Conservation (phyloP, 1,140 invertebrate genomes). For the Drosophila dunni region DNA sequence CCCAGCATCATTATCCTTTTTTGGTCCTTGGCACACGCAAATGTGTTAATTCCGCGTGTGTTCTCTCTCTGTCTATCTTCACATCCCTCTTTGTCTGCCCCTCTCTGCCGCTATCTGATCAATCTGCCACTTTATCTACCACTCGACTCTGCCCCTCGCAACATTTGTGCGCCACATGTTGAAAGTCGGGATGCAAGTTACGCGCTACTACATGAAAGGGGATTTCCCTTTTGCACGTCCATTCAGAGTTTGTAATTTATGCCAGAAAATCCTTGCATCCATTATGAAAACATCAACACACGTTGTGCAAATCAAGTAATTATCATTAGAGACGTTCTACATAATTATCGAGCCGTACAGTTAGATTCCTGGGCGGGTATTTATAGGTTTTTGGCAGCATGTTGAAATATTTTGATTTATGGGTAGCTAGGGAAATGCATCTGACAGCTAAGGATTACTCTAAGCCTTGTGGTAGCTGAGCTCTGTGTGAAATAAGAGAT, state of each 20-base stretch:
- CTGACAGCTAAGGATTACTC: not conserved
- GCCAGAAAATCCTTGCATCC: constrained; percentile 51
- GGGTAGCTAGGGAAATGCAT: constrained; percentile 28
- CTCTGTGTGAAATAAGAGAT: constrained; percentile 46
- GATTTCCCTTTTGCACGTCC: constrained; percentile 19
- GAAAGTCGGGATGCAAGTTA: constrained; percentile 21
- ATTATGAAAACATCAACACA: constrained; percentile 81
- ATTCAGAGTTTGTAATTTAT: constrained; percentile 69
- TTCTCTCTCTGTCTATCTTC: constrained; percentile 13
- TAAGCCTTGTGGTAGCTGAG: constrained; percentile 22
- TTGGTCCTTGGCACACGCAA: constrained; percentile 48
- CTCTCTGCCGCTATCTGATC: constrained; percentile 47
- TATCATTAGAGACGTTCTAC: constrained; percentile 70
- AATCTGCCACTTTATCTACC: constrained; percentile 67
- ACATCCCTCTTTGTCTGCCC: not conserved
- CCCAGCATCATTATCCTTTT: constrained; percentile 72
- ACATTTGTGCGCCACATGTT: constrained; percentile 59
- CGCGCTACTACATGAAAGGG: constrained; percentile 10
- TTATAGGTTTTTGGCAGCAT: constrained; percentile 41
- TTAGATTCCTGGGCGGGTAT: constrained; percentile 25
- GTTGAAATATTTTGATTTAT: constrained; percentile 55
- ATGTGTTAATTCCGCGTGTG: constrained; percentile 70
- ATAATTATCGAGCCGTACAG: constrained; percentile 67
- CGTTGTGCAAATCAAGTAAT: constrained; percentile 81
- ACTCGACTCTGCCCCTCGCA: constrained; percentile 57